phyloP scores from a whole-genome alignment of 2,113 vertebrate genomes.

The Misgurnus mizolepis region DNA sequence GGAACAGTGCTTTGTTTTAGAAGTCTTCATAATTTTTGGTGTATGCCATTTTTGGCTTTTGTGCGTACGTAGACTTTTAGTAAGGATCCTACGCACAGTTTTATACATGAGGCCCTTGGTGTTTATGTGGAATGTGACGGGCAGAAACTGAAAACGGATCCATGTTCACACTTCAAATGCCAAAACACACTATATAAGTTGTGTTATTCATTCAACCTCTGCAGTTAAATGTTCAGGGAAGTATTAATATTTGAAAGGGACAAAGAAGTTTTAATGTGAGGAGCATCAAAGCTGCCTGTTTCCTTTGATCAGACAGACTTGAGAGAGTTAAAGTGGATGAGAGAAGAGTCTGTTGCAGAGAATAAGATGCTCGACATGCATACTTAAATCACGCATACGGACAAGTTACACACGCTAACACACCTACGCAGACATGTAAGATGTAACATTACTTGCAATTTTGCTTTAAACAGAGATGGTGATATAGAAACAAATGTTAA shows the following conservation, averaged over 20 bases:
- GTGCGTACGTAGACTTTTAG: no score
- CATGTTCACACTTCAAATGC: neutral
- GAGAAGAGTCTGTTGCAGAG: neutral
- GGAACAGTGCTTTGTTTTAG: no score
- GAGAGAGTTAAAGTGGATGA: neutral
- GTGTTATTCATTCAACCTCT: neutral
- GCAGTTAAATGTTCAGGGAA: neutral
- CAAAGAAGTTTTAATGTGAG: neutral
- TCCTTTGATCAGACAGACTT: constrained; percentile 16
- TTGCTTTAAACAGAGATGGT: no score
- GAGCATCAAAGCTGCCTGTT: constrained; percentile 3
- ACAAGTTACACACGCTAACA: constrained; percentile 34
- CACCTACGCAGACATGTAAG: constrained; percentile 1
- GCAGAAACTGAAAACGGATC: neutral
- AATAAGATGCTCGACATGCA: neutral
- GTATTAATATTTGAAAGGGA: constrained; percentile 10
- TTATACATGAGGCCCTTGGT: no score
- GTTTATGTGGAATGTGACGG: no score
- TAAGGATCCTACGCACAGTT: no score
- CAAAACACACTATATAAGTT: neutral
- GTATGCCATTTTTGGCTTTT: no score
- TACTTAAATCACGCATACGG: neutral
- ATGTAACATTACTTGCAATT: no score
- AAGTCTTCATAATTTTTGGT: no score
- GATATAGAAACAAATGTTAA: no score